Conservation (phyloP, 2,113 vertebrate species). For the Odocoileus virginianus region DNA sequence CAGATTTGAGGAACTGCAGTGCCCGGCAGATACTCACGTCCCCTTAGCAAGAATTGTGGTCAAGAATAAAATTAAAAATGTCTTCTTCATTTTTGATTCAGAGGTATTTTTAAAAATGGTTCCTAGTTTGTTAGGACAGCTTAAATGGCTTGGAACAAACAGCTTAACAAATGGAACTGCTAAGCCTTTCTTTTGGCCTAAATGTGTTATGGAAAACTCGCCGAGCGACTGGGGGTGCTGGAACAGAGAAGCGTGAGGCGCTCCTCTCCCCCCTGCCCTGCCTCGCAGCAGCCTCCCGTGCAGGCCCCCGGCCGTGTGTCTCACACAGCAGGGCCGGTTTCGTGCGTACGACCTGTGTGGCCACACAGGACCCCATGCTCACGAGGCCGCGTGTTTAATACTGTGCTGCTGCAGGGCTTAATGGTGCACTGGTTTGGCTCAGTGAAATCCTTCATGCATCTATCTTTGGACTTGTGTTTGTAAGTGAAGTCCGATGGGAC, state of each 20-base stretch:
- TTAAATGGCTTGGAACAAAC: background rate
- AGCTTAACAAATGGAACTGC: background rate
- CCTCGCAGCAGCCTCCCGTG: background rate
- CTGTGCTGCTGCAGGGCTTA: rapidly evolving
- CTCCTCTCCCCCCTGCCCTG: rapidly evolving
- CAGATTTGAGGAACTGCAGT: no score
- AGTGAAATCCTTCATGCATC: background rate
- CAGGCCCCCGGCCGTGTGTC: rapidly evolving
- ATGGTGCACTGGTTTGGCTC: background rate
- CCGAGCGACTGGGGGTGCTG: rapidly evolving
- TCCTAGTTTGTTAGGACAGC: background rate
- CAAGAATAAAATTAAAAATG: background rate
- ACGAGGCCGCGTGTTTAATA: rapidly evolving
- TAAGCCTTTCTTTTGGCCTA: background rate
- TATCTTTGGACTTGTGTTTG: background rate
- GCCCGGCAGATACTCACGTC: no score
- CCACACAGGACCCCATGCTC: background rate
- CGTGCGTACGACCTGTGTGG: rapidly evolving
- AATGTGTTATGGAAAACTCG: no score
- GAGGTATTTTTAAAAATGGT: background rate
- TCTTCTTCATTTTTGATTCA: background rate
- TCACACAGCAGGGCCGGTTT: background rate
- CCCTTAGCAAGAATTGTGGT: background rate
- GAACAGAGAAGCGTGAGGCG: no score
- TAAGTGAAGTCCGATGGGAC: rapidly evolving